phyloP scores from a whole-genome alignment of 2,797 vertebrate species.

The Lutra lutra region DNA sequence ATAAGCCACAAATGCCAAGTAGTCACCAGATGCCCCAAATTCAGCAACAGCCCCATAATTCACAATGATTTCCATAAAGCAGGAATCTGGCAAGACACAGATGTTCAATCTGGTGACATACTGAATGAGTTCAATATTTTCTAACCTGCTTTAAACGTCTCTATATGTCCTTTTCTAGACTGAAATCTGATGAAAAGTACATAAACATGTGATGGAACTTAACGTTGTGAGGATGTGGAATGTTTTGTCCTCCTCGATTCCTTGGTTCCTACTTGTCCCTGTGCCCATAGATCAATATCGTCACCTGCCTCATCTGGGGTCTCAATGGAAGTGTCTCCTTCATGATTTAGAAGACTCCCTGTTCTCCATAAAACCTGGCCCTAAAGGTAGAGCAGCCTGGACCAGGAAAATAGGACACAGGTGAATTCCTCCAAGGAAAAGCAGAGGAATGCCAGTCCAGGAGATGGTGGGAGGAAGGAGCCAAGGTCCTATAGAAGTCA shows the following conservation, averaged over 20 bases:
- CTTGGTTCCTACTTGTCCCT: not conserved
- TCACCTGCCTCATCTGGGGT: not conserved
- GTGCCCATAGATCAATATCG: not conserved
- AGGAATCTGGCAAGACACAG: not conserved
- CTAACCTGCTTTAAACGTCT: not conserved
- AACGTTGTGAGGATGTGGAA: not conserved
- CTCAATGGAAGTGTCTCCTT: not conserved
- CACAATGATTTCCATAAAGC: slow-evolving; percentile 16
- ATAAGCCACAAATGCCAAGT: slow-evolving; percentile 30
- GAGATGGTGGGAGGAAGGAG: not conserved
- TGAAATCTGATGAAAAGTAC: not conserved
- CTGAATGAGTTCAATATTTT: slow-evolving; percentile 10
- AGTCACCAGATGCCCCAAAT: slow-evolving; percentile 39
- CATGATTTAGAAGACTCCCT: not conserved
- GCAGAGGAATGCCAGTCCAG: not conserved
- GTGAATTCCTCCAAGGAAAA: not conserved
- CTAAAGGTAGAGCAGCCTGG: not conserved
- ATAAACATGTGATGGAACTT: not conserved
- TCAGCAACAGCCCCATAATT: slow-evolving; percentile 43
- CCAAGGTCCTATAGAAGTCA: rapidly evolving
- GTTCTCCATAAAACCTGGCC: not conserved
- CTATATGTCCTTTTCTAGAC: not conserved
- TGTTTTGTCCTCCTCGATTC: not conserved
- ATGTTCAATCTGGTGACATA: not conserved
- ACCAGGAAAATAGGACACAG: not conserved